Percentiles rank a stretch among this genome's conserved stretches.
These are phyloP conservation scores for Heterodera filipjevi DNA, from an alignment of 2,888 invertebrate species.

Conservation along the genomic window DNA sequence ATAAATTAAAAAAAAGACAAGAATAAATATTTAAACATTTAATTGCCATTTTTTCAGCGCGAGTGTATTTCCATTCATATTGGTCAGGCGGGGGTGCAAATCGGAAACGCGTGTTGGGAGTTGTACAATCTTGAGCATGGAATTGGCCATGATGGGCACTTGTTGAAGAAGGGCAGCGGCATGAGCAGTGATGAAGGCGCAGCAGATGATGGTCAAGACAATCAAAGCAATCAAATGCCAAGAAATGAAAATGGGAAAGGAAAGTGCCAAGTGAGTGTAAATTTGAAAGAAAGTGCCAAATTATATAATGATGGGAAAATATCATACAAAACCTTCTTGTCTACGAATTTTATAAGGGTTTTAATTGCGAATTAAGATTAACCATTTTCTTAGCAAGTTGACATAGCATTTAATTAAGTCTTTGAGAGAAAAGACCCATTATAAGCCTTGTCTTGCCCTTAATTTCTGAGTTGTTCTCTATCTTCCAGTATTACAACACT, in stretches of 20 bases:
- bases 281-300: neutral
- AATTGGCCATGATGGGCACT: conserved; percentile 32
- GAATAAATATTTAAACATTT: neutral
- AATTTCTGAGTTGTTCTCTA: neutral
- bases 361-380: no score
- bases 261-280: neutral
- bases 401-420: no score
- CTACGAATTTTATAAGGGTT: no score
- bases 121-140: conserved; percentile 33
- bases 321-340: no score
- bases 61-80: conserved; percentile 35
- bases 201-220: conserved; percentile 1
- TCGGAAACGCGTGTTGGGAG: conserved; percentile 37
- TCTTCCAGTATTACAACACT: conserved; percentile 25
- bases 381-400: no score
- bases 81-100: conserved; percentile 34
- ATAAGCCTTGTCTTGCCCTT: no score
- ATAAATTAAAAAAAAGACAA: neutral
- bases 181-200: neutral
- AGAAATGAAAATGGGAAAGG: neutral
- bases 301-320: neutral
- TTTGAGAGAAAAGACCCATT: no score
- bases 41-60: conserved; percentile 11
- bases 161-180: conserved; percentile 23
- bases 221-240: neutral